Base-by-base conservation (phyloP, 2,113 vertebrate species). In the Seriola quinqueradiata region DNA sequence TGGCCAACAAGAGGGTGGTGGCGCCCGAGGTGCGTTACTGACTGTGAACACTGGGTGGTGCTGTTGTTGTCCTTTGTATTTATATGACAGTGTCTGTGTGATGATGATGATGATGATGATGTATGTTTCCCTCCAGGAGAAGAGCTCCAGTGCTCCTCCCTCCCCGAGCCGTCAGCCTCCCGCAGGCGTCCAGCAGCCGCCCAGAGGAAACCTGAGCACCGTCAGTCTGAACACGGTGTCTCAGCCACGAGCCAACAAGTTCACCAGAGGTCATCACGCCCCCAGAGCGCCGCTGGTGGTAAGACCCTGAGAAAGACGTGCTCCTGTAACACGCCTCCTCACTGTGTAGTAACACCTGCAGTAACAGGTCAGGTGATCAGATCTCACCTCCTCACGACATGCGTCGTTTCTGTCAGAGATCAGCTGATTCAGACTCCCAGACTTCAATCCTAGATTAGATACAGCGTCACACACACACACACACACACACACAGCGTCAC, bases 151-250 rank as follows among this genome's bases (percentile, higher is more conserved):
- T 44, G 95, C 92, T 2, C 96, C 97, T 16, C 94, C 97, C 4
- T 98, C 97, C 79, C 97, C 97, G 55, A 90, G 92, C 55, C 44
- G 90, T 83, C 90, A 90, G 68, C 93, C 72, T 0, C 77, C 88
- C 2, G 21, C 70, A 1, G 81, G 57, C 68, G 16, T 52, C 2
- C 95, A 95, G 66, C 88, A 89, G 48, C 84, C 94, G 25, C 80
- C 93, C 92, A 95, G 96, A 93, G 97, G 92, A 44, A 96, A 96
- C 91, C 87, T 97, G 25, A 94, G 96, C 3, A 91, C 96, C 38
- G 95, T 97, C 90, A 97, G 94, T 91, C 96, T 98, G 92, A 97
- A 97, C 90, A 96, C 95, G 0, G 95, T 96, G 90, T 89, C 95
- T 77, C 97, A 95, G 75, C 82, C 95, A 0, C 95, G 97, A 10